These are phyloP conservation scores for Dipus sagitta DNA, from an alignment of 2,797 vertebrate species.

Conservation along the genomic window DNA sequence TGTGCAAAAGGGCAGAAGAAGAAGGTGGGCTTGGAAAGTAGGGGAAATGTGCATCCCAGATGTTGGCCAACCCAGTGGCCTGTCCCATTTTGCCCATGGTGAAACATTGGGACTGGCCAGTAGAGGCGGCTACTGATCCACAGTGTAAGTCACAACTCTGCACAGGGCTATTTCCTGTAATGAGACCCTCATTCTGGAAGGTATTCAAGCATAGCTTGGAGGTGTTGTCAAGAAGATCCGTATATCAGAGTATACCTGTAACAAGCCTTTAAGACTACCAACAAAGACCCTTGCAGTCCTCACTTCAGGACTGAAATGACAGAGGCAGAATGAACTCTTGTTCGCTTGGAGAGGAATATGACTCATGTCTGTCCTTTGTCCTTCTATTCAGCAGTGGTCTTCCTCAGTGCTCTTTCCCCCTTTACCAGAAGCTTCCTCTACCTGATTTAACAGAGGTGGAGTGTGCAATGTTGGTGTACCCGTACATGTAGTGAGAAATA, in stretches of 20 bases:
- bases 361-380: not conserved
- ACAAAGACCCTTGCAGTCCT: not conserved
- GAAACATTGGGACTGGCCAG: not conserved
- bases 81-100: not conserved
- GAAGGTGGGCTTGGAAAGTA: not conserved
- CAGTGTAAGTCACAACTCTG: not conserved
- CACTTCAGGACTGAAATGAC: not conserved
- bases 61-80: not conserved
- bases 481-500: not conserved
- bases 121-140: conserved; percentile 34
- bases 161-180: conserved; percentile 54
- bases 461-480: not conserved
- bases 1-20: not conserved
- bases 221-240: not conserved
- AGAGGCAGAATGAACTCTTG: conserved; percentile 25
- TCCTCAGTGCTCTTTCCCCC: too few species aligned
- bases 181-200: conserved; percentile 52
- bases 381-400: not conserved
- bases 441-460: not conserved
- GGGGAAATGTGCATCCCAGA: not conserved
- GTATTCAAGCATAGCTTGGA: conserved; percentile 15
- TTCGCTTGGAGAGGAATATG: not conserved
- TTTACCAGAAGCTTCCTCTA: not conserved
- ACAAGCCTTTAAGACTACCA: not conserved
- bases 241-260: not conserved